Conservation (phyloP, 2,797 vertebrate genomes). For the Chaenodraco wilsoni region DNA sequence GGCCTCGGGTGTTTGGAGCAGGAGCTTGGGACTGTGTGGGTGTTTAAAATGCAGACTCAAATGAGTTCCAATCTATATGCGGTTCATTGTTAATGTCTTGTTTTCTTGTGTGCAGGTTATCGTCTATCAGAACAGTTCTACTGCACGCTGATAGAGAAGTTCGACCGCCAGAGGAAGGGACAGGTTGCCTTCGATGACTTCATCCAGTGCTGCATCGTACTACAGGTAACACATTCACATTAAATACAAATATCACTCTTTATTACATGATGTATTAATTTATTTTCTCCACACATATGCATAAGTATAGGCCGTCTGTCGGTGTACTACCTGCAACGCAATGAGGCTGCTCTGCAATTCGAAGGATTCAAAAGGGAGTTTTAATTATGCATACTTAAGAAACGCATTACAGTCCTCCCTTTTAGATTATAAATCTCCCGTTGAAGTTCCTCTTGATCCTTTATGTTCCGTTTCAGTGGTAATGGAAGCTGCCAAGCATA, state of each 20-base stretch:
- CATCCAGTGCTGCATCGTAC: constrained; percentile 97
- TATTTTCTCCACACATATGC: neutral
- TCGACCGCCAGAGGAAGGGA: constrained; percentile 95
- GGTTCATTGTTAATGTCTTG: neutral
- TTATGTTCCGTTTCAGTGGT: neutral
- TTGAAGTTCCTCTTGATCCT: constrained; percentile 10
- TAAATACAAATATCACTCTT: neutral
- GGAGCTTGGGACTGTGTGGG: too few relatives aligned
- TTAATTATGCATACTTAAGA: constrained; percentile 22
- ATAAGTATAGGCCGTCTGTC: neutral
- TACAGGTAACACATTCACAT: constrained; percentile 87
- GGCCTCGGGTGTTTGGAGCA: too few relatives aligned
- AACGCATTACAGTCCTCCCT: constrained; percentile 11
- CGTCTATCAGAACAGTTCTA: constrained; percentile 98
- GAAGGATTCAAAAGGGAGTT: constrained; percentile 13
- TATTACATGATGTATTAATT: neutral
- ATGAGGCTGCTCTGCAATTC: constrained; percentile 8
- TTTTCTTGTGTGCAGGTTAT: constrained; percentile 86
- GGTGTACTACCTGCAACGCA: neutral
- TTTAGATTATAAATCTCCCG: constrained; percentile 11
- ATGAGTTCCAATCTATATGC: neutral
- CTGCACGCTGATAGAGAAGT: constrained; percentile 94
- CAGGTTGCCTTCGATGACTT: constrained; percentile 99
- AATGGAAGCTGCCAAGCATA: constrained; percentile 18
- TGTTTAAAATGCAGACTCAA: neutral